Base-by-base conservation (phyloP, 2,113 vertebrate genomes). In the Varanus komodoensis region DNA sequence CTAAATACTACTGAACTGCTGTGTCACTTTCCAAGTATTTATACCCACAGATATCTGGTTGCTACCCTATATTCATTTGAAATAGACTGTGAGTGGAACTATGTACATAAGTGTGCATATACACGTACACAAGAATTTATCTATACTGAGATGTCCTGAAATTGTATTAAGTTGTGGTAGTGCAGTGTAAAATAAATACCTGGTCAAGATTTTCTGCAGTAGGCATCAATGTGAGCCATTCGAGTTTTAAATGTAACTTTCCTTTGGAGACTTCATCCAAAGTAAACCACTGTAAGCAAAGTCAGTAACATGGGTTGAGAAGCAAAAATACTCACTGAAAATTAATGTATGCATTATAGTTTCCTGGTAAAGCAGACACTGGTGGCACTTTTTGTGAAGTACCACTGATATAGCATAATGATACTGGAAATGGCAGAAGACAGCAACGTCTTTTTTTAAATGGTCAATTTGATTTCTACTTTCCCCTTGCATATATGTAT, bases 241-340 rank as follows among this genome's bases (percentile, higher is more conserved):
- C 98, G 81, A 99, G 96, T 89, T 97, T 99, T 92, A 99, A 95
- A 94, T 99, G 99, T 15, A 99, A 94, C 95, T 98, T 99, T 91
- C 99, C 99, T 71, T 96, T 95, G 19, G 97, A 82, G 50, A 98
- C 98, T 6, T 99, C 98, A 6, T 99, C 98, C 96, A 99, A 90
- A 27, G 91, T 67, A 88, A 99, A 99, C 99, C 99, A 99, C 99
- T 99, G 94, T 4, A 83, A 92, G 77, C 44, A 88, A 78, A 94
- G 27, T 75, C 34, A 75, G n/a, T 89, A 75, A 71, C 83, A 54
- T 21, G 23, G 6, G 25, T 27, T 67, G 74, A 84, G n/a, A 29
- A 79, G 1, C 74, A 85, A 80, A 67, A n/a, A 6, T 48, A 61
- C 86, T 84, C 52, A 78, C 23, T 57, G 38, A 85, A 75, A 89